Evolutionary conservation across 2,113 vertebrate species (phyloP), one percentile per base, ranked within the genome.

Genomic region (Marcusenius ussheri): DNA sequence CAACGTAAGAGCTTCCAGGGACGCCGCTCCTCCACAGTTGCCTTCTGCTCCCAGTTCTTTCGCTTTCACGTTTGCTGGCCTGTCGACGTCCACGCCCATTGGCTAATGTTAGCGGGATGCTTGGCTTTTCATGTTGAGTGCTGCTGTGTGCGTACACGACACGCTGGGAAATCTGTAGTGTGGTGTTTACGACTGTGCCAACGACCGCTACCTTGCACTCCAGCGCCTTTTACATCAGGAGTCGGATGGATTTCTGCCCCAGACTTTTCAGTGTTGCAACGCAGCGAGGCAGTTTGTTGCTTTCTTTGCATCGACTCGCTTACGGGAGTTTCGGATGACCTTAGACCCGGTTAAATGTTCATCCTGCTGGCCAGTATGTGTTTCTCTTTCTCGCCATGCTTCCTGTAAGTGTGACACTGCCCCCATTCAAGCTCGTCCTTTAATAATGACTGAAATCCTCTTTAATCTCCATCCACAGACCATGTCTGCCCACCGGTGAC

Each of bases 1-100:
- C 97, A 99, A 99, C 85, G 98, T 99, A 96, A 99, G 98, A 95
- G 95, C 94, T 93, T 91, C 93, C 91, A 91, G 90, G 91, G 91
- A 84, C 90, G 91, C 92, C 90, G 89, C 91, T 83, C 90, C 91
- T 91, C 27, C 88, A 74, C 88, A 58, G 88, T 90, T 83, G n/a
- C 80, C 35, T 17, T 91, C 88, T 88, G 19, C 31, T 27, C 56
- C 56, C 24, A 17, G 17, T 13, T 35, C 70, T 39, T 39, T 17
- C 2, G 11, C 15, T 19, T 77, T 39, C 70, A 19, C 1, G 3
- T 31, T 21, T 66, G 62, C 13, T 11, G 9, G 24, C 58, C 58
- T 62, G 58, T 9, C 27, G 24, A 62, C 8, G 8, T 62, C 58
- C 58, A n/a, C 5, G 58, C 3, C 8, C n/a, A 31, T 31, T 66